phyloP scores from a whole-genome alignment of 2,797 vertebrate species.

The Nyctalus aviator region DNA sequence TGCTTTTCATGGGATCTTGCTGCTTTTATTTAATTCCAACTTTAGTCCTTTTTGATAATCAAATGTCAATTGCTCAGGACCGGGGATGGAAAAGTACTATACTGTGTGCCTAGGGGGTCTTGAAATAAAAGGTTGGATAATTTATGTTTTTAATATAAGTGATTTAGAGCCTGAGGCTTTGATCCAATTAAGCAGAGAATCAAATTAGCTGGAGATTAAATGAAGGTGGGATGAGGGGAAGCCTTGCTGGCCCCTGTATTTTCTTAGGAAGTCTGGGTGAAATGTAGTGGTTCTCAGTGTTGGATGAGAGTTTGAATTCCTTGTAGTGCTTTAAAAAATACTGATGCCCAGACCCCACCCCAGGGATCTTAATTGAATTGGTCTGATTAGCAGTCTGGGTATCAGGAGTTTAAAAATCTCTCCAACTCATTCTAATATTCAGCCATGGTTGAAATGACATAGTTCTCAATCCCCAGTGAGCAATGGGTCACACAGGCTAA shows the following conservation, averaged over 20 bases:
- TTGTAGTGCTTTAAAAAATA: background rate
- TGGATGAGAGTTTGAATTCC: background rate
- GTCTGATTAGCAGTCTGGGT: background rate
- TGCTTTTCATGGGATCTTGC: conserved; percentile 60
- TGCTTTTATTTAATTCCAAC: conserved; percentile 77
- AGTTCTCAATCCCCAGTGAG: background rate
- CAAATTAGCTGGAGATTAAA: conserved; percentile 77
- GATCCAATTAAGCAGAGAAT: conserved; percentile 77
- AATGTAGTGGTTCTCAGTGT: background rate
- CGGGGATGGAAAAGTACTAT: conserved; percentile 57
- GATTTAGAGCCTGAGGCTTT: conserved; percentile 78
- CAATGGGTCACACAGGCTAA: background rate
- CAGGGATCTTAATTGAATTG: background rate
- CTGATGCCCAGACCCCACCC: background rate
- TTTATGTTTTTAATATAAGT: conserved; percentile 83
- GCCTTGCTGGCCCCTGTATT: conserved; percentile 55
- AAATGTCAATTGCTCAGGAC: conserved; percentile 77
- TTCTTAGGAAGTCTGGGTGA: conserved; percentile 44
- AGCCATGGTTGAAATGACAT: background rate
- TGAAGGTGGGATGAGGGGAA: conserved; percentile 67
- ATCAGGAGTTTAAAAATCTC: conserved; percentile 32
- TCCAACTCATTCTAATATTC: background rate
- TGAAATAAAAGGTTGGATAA: conserved; percentile 77
- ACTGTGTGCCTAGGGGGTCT: conserved; percentile 58
- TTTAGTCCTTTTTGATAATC: conserved; percentile 78